Evolutionary conservation across 2,113 vertebrate genomes (phyloP).

Genomic region (Eulemur macaco): DNA sequence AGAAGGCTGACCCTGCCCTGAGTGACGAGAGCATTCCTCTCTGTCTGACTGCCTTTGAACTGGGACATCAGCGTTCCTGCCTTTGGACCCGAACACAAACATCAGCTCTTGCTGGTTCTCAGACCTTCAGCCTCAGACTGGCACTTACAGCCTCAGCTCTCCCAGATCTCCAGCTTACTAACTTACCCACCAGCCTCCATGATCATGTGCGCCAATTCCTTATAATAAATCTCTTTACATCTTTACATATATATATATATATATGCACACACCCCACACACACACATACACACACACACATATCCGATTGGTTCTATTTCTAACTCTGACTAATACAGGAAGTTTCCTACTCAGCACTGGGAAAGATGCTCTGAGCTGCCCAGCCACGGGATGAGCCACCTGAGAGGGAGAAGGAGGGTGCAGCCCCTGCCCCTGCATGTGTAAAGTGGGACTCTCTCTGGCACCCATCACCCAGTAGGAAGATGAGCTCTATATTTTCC

Average conservation of each 20-base stretch:
- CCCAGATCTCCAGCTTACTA: neutral
- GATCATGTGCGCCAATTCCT: neutral
- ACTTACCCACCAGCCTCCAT: neutral
- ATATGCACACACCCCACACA: neutral
- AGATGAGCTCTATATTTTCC: neutral
- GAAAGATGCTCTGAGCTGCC: neutral
- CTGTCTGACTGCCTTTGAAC: neutral
- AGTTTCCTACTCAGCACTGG: neutral
- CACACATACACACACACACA: neutral
- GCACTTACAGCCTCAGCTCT: neutral
- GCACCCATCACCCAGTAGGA: neutral
- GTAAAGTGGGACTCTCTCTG: neutral
- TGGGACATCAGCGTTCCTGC: neutral
- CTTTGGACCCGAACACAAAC: neutral
- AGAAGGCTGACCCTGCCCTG: neutral
- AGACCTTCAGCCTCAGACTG: neutral
- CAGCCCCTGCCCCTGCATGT: accelerated
- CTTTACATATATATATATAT: too few species aligned
- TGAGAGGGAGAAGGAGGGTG: neutral
- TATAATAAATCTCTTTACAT: neutral
- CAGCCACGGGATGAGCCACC: neutral
- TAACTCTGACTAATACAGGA: neutral
- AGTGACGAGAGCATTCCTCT: neutral
- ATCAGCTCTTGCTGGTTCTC: neutral
- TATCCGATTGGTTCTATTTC: neutral